phyloP scores from a whole-genome alignment of 92 coral and sea anemone genomes.

The Zoanthus sansibaricus region DNA sequence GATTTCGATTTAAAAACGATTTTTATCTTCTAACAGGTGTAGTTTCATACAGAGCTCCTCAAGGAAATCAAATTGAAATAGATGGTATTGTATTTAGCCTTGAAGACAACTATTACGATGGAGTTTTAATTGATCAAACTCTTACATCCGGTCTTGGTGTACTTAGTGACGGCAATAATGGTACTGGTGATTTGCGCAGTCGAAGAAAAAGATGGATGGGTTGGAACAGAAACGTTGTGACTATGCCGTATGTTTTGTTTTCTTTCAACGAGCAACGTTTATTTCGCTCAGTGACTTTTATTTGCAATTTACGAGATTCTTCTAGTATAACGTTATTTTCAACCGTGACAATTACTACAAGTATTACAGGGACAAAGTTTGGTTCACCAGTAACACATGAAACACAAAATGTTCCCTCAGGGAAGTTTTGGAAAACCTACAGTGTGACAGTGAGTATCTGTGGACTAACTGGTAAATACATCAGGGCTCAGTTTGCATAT shows the following conservation, averaged over 20 bases:
- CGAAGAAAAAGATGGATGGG: constrained; percentile 73
- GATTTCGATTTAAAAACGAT: neutral
- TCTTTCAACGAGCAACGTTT: constrained; percentile 58
- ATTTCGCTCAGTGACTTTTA: constrained; percentile 67
- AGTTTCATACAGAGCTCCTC: constrained; percentile 70
- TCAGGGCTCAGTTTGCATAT: constrained; percentile 66
- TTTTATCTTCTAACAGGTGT: constrained; percentile 65
- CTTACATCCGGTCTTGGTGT: constrained; percentile 70
- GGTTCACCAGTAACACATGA: constrained; percentile 31
- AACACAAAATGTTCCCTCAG: constrained; percentile 51
- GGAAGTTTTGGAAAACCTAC: constrained; percentile 55
- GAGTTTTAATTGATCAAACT: constrained; percentile 45
- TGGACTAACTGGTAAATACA: constrained; percentile 59
- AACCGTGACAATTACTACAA: constrained; percentile 56
- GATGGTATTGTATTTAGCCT: constrained; percentile 53
- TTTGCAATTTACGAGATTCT: constrained; percentile 71
- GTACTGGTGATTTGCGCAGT: constrained; percentile 17
- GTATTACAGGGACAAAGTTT: constrained; percentile 47
- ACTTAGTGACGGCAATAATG: constrained; percentile 66
- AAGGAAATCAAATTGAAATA: constrained; percentile 66
- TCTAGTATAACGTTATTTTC: constrained; percentile 66
- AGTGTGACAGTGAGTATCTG: constrained; percentile 89
- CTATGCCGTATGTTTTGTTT: constrained; percentile 65
- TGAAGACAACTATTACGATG: constrained; percentile 75
- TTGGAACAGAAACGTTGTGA: constrained; percentile 62